phyloP scores from a whole-genome alignment of 2,888 invertebrate species.

The Agrochola lychnidis region DNA sequence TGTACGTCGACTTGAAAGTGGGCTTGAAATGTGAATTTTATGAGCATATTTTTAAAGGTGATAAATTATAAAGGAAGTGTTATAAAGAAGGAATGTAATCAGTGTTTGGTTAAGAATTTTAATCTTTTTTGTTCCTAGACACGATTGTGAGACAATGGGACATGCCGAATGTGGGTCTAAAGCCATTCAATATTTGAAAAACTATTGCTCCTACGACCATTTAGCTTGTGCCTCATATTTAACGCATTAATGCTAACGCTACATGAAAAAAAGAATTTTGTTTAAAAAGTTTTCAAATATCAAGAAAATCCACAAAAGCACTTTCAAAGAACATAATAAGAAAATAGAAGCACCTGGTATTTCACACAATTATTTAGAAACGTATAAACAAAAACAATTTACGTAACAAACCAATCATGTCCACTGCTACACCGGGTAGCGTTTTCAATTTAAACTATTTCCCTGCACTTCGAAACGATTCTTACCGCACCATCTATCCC shows the following conservation, averaged over 20 bases:
- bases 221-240: background rate
- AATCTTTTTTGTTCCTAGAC: background rate
- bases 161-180: too few species aligned
- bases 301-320: background rate
- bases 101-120: background rate
- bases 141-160: background rate
- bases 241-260: background rate
- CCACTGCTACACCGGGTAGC: slow-evolving; percentile 62
- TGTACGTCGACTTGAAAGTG: slow-evolving; percentile 33
- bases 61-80: background rate
- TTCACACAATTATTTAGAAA: slow-evolving; percentile 52
- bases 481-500: slow-evolving; percentile 50
- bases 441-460: slow-evolving; percentile 72
- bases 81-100: too few species aligned
- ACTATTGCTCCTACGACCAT: background rate
- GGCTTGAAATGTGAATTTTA: slow-evolving; percentile 30
- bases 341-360: slow-evolving; percentile 13
- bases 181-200: background rate
- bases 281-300: background rate
- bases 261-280: background rate
- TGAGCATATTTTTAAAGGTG: background rate
- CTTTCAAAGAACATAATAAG: background rate
- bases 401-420: slow-evolving; percentile 72
- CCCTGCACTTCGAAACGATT: slow-evolving; percentile 53
- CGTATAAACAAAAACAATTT: slow-evolving; percentile 67